These are phyloP conservation scores for Cyrtorhinus lividipennis DNA, from an alignment of 1,140 invertebrate genomes.

Conservation along the genomic window DNA sequence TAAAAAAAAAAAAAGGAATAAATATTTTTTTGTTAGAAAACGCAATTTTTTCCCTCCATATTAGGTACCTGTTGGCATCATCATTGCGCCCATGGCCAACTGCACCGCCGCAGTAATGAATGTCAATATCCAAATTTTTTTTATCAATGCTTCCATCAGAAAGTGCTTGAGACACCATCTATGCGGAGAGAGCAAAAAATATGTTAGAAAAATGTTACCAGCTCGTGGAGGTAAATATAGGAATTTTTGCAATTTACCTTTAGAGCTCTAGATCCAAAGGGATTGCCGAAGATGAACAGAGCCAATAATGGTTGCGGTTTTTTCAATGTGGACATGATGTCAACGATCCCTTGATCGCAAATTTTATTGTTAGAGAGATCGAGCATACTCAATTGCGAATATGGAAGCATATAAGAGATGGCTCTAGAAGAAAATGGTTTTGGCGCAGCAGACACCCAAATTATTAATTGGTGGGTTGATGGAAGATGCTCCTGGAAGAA, in stretches of 20 bases:
- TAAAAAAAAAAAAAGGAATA: too few relatives aligned
- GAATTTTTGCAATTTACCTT: background rate
- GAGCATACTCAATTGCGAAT: constrained; percentile 36
- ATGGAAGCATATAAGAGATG: constrained; percentile 35
- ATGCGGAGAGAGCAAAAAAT: too few relatives aligned
- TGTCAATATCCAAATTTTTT: background rate
- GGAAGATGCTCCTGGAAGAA: too few relatives aligned
- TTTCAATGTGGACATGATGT: constrained; percentile 37
- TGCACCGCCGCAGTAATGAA: background rate
- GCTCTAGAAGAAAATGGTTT: constrained; percentile 21
- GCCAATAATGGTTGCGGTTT: constrained; percentile 34
- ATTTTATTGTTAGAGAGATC: constrained; percentile 39
- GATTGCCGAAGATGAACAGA: constrained; percentile 40
- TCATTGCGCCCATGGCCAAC: background rate
- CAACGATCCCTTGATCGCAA: constrained; percentile 33
- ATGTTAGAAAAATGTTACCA: too few relatives aligned
- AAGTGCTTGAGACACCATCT: too few relatives aligned
- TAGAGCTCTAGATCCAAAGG: background rate
- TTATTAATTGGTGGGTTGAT: too few relatives aligned
- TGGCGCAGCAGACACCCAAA: too few relatives aligned
- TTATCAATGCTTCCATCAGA: too few relatives aligned
- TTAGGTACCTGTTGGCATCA: background rate
- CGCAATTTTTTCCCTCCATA: too few relatives aligned
- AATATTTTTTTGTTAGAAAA: too few relatives aligned
- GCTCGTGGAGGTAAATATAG: too few relatives aligned